Evolutionary conservation across 2,113 vertebrate genomes (phyloP).

Genomic region (Alectura lathami): DNA sequence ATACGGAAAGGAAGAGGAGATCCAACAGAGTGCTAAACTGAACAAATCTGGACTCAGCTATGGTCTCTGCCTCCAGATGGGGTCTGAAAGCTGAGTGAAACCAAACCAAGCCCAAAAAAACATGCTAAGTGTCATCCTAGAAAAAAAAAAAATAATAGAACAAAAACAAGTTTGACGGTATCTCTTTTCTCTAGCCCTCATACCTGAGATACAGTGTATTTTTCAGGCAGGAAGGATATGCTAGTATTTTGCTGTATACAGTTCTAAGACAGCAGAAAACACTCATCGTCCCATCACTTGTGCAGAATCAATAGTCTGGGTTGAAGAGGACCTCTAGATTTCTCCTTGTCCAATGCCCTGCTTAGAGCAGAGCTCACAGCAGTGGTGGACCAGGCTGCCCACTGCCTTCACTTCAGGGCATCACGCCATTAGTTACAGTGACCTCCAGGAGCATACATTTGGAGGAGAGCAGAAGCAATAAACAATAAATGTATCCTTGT

Average conservation of each 20-base stretch:
- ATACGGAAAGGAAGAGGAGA: fast-evolving
- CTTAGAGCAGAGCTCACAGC: fast-evolving
- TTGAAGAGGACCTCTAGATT: neutral
- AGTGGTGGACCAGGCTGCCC: neutral
- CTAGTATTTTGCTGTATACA: neutral
- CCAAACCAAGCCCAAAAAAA: neutral
- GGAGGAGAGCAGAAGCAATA: neutral
- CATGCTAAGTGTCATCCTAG: neutral
- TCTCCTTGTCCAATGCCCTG: fast-evolving
- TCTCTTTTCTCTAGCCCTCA: neutral
- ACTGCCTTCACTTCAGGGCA: neutral
- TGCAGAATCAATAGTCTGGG: neutral
- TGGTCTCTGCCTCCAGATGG: too few relatives aligned
- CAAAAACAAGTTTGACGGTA: neutral
- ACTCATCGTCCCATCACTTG: fast-evolving
- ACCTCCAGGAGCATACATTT: neutral
- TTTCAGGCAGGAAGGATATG: neutral
- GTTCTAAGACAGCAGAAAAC: neutral
- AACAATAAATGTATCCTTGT: neutral
- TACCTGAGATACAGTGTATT: neutral
- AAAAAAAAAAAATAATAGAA: neutral
- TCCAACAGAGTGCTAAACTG: fast-evolving
- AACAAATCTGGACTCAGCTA: neutral
- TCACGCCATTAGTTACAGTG: neutral
- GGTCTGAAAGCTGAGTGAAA: neutral